Evolutionary conservation across 2,888 invertebrate species (phyloP), one percentile per base, ranked within the genome.

Genomic region (Cordilura impudica): DNA sequence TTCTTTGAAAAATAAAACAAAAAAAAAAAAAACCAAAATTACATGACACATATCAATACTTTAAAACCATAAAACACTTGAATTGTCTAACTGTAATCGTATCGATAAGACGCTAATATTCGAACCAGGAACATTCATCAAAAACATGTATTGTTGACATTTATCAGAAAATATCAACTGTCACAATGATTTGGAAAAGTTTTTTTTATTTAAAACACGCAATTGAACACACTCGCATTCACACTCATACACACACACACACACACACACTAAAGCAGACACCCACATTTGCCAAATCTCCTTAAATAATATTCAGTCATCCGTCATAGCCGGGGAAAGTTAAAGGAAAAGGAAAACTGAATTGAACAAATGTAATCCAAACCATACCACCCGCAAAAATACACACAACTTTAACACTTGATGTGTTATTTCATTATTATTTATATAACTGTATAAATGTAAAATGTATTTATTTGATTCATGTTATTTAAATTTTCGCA

Each of bases 1-100:
- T 31, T 12, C 31, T n/a, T n/a, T n/a, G n/a, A n/a, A n/a, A n/a
- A n/a, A n/a, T n/a, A 60, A 47, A 16, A 19, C 26, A 0, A 12
- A 4, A 31, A 21, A 12, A 21, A 58, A 35, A 51, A 65, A 19
- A 23, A 65, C 63, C n/a, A 39, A 39, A 39, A 53, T 51, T 43
- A 73, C 58, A 66, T 43, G 58, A 73, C 54, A 72, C 65, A 70
- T 76, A 76, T 56, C 66, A 12, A 39, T 39, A 39, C 35, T 39
- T 12, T 4, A 39, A 60, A 35, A 53, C 45, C 56, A 78, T 70
- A 65, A 78, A 74, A 74, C 70, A 78, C 78, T 78, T 78, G 70
- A 78, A 66, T 65, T 74, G 70, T 54, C 65, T n/a, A 39, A 39
- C 12, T 39, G 35, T 39, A 39, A 39, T n/a, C 35, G 35, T n/a